Conservation (phyloP, 2,888 invertebrate genomes). For the Aradus depressus region DNA sequence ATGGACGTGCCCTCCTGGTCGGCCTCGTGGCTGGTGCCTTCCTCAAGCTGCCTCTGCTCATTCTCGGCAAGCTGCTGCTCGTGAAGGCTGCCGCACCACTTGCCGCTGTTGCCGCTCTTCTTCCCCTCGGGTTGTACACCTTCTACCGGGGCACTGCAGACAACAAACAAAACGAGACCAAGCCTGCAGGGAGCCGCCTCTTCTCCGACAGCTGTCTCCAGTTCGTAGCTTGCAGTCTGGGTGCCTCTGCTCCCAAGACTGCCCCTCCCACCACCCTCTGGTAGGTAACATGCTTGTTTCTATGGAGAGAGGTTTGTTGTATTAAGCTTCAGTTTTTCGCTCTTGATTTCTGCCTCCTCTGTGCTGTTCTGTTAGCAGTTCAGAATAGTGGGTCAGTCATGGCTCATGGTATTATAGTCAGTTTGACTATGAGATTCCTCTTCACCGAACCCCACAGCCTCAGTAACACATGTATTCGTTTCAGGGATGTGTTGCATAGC, state of each 20-base stretch:
- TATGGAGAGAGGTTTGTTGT: too few relatives aligned
- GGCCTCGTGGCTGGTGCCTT: conserved; percentile 9
- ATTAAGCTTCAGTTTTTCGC: too few relatives aligned
- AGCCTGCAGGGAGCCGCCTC: not conserved
- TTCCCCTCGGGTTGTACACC: conserved; percentile 22
- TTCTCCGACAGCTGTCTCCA: conserved; percentile 1
- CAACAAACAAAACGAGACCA: not conserved
- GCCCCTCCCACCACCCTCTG: not conserved
- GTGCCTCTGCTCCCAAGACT: conserved; percentile 2
- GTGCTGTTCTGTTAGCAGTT: too few relatives aligned
- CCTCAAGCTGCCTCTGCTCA: conserved; percentile 11
- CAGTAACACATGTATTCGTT: too few relatives aligned
- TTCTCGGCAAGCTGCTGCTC: conserved; percentile 20
- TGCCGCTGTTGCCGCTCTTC: conserved; percentile 26
- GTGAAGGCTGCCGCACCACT: conserved; percentile 29
- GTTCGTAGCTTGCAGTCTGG: not conserved
- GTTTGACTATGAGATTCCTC: too few relatives aligned
- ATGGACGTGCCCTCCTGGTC: conserved; percentile 2
- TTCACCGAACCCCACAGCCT: too few relatives aligned
- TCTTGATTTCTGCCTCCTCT: too few relatives aligned
- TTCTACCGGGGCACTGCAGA: not conserved
- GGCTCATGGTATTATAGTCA: too few relatives aligned
- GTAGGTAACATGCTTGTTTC: too few relatives aligned
- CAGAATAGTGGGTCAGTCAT: too few relatives aligned
- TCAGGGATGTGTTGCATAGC: too few relatives aligned